Evolutionary conservation across 1,140 invertebrate species (phyloP), one percentile per base, ranked within the genome.

Genomic region (Varroa destructor): DNA sequence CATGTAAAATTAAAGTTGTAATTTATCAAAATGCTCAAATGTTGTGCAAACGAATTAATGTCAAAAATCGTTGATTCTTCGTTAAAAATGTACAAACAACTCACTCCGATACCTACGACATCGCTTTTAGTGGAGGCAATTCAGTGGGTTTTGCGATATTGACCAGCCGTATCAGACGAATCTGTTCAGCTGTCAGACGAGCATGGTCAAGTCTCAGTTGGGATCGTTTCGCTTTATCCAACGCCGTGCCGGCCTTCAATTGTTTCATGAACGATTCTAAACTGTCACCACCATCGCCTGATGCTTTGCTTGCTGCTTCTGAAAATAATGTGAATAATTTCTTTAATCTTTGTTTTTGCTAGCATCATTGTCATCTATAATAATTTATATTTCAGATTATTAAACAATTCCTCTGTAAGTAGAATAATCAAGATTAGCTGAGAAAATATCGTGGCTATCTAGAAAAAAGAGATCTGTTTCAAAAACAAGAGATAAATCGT

Each of bases 101-200:
- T 51, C 40, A 12, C 3, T 3, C 12, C 40, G 14, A 67, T 36
- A 1, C 40, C 40, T 36, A 46, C 57, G 37, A 74, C 56, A 71
- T 51, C 55, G 70, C 42, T 61, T 71, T 75, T 14, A 75, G 51
- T 71, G 74, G 73, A 1, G 87, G 87, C 36, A 89, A 78, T 76
- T 83, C 80, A 0, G 85, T 83, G 5, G 91, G 91, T 78, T 86
- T 86, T 0, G 89, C 87, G 71, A 94, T 82, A 74, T 91, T 88
- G 0, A 89, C 84, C 25, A 94, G 78, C 72, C 86, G 86, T 55
- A 87, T 80, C 1, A 88, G 77, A 74, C 84, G 85, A 3, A 79
- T 79, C 72, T 89, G 84, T 76, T 94, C 88, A 51, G 82, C 79
- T 76, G 85, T 85, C 1, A 92, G 77, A 72, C 86, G 85, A 54